These are phyloP conservation scores for Nothocercus nigrocapillus DNA, from an alignment of 2,113 vertebrate species.

Conservation along the genomic window DNA sequence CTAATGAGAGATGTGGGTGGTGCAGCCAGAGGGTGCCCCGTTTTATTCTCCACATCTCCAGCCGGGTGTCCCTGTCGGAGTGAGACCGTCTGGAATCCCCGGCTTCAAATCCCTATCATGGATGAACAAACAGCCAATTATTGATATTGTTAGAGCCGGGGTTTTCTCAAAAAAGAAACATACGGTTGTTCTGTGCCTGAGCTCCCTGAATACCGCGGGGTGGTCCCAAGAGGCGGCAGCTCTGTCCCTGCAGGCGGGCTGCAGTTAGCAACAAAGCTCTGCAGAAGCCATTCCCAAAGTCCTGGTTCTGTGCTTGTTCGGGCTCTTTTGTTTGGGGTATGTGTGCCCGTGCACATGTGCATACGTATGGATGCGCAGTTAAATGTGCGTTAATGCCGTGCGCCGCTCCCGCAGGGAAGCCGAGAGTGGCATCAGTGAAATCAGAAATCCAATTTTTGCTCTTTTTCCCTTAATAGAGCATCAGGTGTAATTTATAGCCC, in stretches of 20 bases:
- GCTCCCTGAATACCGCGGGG: not conserved
- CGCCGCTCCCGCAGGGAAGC: not conserved
- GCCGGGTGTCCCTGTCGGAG: not conserved
- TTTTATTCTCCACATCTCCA: not conserved
- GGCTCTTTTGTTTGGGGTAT: not conserved
- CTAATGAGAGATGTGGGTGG: not conserved
- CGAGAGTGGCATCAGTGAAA: accelerated
- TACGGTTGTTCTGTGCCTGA: not conserved
- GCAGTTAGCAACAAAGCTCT: not conserved
- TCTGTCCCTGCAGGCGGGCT: not conserved
- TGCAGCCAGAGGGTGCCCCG: not conserved
- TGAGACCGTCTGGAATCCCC: not conserved
- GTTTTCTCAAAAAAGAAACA: not conserved
- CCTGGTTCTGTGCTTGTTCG: accelerated
- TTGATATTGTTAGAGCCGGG: not conserved
- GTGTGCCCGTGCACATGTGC: accelerated
- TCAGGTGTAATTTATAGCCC: constrained; percentile 8
- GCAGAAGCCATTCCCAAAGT: not conserved
- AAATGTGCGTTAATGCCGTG: no score
- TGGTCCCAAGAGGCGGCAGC: not conserved
- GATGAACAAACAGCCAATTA: not conserved
- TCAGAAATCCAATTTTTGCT: not conserved
- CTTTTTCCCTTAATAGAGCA: not conserved
- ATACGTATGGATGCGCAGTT: accelerated
- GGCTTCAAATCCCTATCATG: not conserved